Evolutionary conservation across 1,140 invertebrate species (phyloP).

Genomic region (Ridgeia piscesae): DNA sequence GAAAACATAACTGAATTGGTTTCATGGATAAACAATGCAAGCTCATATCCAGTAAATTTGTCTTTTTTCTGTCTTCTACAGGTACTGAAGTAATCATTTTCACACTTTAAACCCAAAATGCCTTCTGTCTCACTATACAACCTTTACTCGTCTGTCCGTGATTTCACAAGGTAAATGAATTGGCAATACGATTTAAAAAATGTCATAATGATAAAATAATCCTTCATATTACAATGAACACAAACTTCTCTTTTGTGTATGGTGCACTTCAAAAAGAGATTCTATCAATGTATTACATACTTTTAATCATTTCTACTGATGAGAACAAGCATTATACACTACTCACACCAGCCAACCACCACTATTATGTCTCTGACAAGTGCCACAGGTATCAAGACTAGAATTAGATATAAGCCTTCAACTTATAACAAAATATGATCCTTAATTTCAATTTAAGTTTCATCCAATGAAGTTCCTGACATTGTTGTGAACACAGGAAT

Average conservation of each 20-base stretch:
- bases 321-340: too few species aligned
- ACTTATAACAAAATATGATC: background rate
- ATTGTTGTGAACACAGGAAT: background rate
- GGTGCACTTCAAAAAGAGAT: background rate
- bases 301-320: too few species aligned
- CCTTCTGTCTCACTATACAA: background rate
- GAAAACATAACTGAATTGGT: background rate
- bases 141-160: background rate
- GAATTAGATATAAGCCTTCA: too few species aligned
- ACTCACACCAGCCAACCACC: too few species aligned
- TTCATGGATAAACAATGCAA: background rate
- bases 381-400: too few species aligned
- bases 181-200: background rate
- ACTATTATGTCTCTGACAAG: too few species aligned
- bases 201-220: too few species aligned
- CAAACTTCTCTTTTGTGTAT: background rate
- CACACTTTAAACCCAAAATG: background rate
- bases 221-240: background rate
- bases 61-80: background rate
- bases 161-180: background rate
- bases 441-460: background rate
- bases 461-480: background rate
- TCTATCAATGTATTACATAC: too few species aligned
- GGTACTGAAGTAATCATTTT: background rate
- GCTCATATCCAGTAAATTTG: background rate